Conservation (phyloP, 2,888 invertebrate species). For the Abscondita cerata region DNA sequence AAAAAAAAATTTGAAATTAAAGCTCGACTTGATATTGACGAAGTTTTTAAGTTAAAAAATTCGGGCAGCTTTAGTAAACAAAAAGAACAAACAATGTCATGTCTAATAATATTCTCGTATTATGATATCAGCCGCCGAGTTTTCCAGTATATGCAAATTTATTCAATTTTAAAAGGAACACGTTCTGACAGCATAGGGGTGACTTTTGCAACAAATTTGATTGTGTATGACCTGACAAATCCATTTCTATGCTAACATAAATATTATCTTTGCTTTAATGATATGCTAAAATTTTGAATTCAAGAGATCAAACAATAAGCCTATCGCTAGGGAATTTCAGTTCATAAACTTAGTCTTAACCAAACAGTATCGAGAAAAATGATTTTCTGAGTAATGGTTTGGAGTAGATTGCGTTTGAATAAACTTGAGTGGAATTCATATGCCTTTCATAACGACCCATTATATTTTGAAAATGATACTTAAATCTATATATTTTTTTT, state of each 20-base stretch:
- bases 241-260: constrained; percentile 24
- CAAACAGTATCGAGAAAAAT: constrained; percentile 27
- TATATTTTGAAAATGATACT: no score
- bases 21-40: background rate
- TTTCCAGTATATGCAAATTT: constrained; percentile 32
- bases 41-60: constrained; percentile 8
- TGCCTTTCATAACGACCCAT: background rate
- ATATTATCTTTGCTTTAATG: constrained; percentile 13
- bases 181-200: constrained; percentile 25
- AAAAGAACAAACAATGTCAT: constrained; percentile 20
- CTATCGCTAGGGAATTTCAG: constrained; percentile 13
- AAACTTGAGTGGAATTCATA: constrained; percentile 16
- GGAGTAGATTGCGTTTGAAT: constrained; percentile 15
- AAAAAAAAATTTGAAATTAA: background rate
- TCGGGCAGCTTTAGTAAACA: constrained; percentile 11
- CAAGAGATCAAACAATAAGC: constrained; percentile 24
- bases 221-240: constrained; percentile 26
- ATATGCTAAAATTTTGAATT: constrained; percentile 21
- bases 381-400: constrained; percentile 20
- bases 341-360: constrained; percentile 20
- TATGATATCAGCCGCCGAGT: constrained; percentile 22
- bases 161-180: constrained; percentile 33
- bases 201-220: constrained; percentile 23
- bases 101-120: constrained; percentile 26
- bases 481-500: no score